Base-by-base conservation (phyloP, 2,888 invertebrate genomes). In the Chloroclysta siterata region DNA sequence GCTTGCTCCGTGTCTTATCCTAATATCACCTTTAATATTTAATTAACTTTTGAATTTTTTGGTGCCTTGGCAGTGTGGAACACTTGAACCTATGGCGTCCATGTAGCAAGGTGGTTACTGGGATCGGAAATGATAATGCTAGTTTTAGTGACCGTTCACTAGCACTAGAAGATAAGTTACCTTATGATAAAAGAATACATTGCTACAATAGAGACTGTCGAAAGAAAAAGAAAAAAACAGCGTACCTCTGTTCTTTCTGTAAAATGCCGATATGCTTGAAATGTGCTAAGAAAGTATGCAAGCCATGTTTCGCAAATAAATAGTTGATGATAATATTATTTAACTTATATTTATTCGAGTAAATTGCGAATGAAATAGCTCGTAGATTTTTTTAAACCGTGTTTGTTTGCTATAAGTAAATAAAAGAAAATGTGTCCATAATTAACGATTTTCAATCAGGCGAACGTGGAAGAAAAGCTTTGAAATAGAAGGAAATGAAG, bases 261-360 rank as follows among this genome's bases (percentile, higher is more conserved):
- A 14, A 29, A 22, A 15, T 46, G 8, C 53, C 53, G 0, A 53
- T 58, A 33, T 63, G 63, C 28, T 17, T 63, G 28, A 17, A 47
- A 44, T 63, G 57, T 42, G 53, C 63, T 11, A 63, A 53, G 17
- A 58, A 63, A 44, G 50, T 63, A 10, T 63, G 58, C 13, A 58
- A 63, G 33, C 53, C 48, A 15, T 63, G 62, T 50, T 63, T 50
- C 41, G 33, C 42, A 33, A 46, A 53, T 29, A 56, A 53, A 48
- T 5, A 57, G 6, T 48, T 53, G 14, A 14, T 57, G 33, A 3
- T 2, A 2, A 1, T 22, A 22, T 22, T 22, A 22, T 22, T n/a
- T 8, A 0, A 22, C n/a, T n/a, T 42, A 42, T 1, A 2, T 42
- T n/a, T 6, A 42, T n/a, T n/a, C 41, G 6, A 42, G 13, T 42